Evolutionary conservation across 1,140 invertebrate genomes (phyloP).

Genomic region (Lanistes nyassanus): DNA sequence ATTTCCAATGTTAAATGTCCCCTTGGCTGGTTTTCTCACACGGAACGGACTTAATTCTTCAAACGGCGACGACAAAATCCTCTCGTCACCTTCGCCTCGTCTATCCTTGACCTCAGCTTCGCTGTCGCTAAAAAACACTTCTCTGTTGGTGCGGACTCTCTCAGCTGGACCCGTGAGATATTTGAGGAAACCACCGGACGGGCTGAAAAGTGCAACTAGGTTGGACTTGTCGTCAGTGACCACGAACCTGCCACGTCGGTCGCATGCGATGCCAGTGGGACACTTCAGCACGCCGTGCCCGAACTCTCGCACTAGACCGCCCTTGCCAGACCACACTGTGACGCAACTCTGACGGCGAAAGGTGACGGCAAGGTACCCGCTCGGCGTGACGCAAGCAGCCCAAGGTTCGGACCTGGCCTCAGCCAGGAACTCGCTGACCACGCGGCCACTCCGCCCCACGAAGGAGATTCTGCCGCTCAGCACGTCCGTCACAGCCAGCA

Average conservation of each 20-base stretch:
- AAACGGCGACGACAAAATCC: too few relatives aligned
- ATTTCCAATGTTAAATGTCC: too few relatives aligned
- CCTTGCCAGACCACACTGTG: constrained; percentile 29
- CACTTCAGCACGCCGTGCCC: constrained; percentile 30
- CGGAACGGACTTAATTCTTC: too few relatives aligned
- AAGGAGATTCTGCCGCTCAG: constrained; percentile 7
- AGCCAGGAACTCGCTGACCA: constrained; percentile 1
- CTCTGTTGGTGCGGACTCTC: too few relatives aligned
- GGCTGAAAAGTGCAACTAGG: constrained; percentile 28
- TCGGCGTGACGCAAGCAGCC: constrained; percentile 23
- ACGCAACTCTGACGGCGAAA: constrained; percentile 32
- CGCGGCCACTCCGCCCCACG: constrained; percentile 9
- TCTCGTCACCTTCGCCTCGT: too few relatives aligned
- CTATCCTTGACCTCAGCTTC: too few relatives aligned
- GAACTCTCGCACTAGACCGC: constrained; percentile 27
- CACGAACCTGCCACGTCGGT: constrained; percentile 31
- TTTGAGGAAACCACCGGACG: constrained; percentile 23
- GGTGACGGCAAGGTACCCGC: constrained; percentile 34
- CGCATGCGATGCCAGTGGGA: constrained; percentile 39
- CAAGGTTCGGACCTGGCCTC: constrained; percentile 31
- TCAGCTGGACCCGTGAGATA: not conserved
- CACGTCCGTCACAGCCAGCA: constrained; percentile 8
- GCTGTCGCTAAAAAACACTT: too few relatives aligned
- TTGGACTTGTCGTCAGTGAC: constrained; percentile 38
- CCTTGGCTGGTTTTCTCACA: too few relatives aligned